Evolutionary conservation across 2,113 vertebrate species (phyloP), one percentile per base, ranked within the genome.

Genomic region (Amblyornis subalaris): DNA sequence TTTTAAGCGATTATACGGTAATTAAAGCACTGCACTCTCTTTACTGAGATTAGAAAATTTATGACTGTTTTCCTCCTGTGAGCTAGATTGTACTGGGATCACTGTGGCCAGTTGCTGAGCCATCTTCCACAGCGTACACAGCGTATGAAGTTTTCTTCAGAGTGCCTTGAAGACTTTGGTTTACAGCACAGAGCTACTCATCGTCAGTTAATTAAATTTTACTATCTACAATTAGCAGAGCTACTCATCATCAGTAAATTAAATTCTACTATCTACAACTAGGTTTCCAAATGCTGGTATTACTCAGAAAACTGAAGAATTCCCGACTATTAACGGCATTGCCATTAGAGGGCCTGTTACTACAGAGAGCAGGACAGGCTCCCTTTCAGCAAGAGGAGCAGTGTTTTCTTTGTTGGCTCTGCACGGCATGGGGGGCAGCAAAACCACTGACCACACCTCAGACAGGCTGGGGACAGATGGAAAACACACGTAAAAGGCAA

Each of bases 1-100:
- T 87, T 96, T 89, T 65, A 94, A 58, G 36, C 72, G 55, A 94
- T 91, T 83, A 83, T 42, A 61, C 28, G 85, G 67, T 66, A 95
- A 91, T 91, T 86, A 91, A 87, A 93, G 66, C 40, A 69, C 31
- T 47, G n/a, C 22, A 5, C 33, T 60, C 29, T 88, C 50, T 80
- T 80, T 79, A 73, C 0, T 51, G 62, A 94, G 93, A 76, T 89
- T 33, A 88, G 42, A 93, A 82, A 90, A 79, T 64, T 33, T 31
- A 0, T 33, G 29, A 40, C 8, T 72, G 22, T 79, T 87, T 73
- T 38, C 62, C 8, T 6, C 35, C 9, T 14, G 14, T 0, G 0
- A 87, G 42, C 33, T 79, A 78, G 54, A 73, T 7, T 70, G 36
- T 20, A 67, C 54, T 48, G 55, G 26, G 71, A 95, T 76, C 74